phyloP scores from a whole-genome alignment of 2,113 vertebrate species.

The Okapia johnstoni region DNA sequence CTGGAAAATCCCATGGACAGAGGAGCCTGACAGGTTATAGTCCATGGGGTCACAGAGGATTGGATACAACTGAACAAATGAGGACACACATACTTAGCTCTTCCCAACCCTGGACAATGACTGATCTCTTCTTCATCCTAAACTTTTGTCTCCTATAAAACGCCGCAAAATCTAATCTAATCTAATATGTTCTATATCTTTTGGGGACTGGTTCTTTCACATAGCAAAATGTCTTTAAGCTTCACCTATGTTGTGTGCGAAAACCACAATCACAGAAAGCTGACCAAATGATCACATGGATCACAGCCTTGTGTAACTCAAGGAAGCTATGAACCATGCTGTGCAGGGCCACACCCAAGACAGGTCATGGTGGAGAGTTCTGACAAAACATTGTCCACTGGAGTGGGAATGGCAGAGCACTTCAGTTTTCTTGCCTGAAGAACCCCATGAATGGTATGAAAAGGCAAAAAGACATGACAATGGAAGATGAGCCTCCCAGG shows the following conservation, averaged over 20 bases:
- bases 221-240: neutral
- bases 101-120: neutral
- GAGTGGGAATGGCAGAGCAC: neutral
- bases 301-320: neutral
- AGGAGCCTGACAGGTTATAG: neutral
- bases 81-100: neutral
- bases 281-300: neutral
- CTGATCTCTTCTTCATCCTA: neutral
- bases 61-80: neutral
- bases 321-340: neutral
- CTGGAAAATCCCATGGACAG: neutral
- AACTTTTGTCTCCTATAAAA: constrained; percentile 16
- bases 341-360: neutral
- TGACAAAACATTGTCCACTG: neutral
- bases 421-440: neutral
- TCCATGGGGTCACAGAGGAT: neutral
- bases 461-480: neutral
- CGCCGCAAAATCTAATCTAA: neutral
- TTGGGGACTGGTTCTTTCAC: neutral
- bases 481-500: neutral
- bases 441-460: neutral
- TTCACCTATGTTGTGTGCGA: neutral
- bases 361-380: neutral
- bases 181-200: neutral
- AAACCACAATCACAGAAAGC: neutral